phyloP scores from a whole-genome alignment of 2,113 vertebrate species.

The Sylvia atricapilla region DNA sequence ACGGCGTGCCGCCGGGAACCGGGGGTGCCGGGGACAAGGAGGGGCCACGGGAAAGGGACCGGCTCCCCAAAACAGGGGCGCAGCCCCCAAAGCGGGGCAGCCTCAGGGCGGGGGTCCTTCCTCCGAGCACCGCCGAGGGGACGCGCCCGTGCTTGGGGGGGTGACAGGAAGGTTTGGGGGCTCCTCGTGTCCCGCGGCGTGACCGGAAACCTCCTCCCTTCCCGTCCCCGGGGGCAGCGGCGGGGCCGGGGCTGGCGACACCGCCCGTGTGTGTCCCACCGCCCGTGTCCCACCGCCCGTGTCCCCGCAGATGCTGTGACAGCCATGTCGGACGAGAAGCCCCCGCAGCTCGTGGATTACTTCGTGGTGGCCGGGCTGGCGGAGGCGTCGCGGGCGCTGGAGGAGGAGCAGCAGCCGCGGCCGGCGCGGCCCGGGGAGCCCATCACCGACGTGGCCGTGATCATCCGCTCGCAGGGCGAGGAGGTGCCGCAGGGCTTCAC shows the following conservation, averaged over 20 bases:
- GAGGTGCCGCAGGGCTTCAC: slow-evolving; percentile 95
- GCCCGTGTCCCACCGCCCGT: not conserved
- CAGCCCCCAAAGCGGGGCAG: not conserved
- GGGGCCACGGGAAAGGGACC: not conserved
- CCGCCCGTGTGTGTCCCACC: not conserved
- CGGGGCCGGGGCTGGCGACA: not conserved
- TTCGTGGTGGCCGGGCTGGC: slow-evolving; percentile 91
- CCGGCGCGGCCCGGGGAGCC: slow-evolving; percentile 78
- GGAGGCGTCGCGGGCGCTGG: slow-evolving; percentile 71
- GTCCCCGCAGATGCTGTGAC: slow-evolving; percentile 65
- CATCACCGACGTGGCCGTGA: slow-evolving; percentile 88
- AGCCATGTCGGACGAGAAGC: slow-evolving; percentile 89
- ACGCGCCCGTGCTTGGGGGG: not conserved
- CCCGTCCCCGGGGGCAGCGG: not conserved
- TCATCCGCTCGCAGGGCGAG: slow-evolving; percentile 87
- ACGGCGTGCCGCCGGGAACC: not conserved
- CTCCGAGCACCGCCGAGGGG: not conserved
- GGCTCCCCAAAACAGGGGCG: not conserved
- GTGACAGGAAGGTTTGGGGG: not conserved
- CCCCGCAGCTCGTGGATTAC: slow-evolving; percentile 94
- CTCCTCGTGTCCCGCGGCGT: not conserved
- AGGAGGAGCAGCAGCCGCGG: slow-evolving; percentile 77
- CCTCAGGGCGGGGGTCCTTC: too few relatives aligned
- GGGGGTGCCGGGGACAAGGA: not conserved
- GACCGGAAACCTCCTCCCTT: slow-evolving; percentile 39